phyloP scores from a whole-genome alignment of 2,113 vertebrate species.

The Bufo gargarizans region DNA sequence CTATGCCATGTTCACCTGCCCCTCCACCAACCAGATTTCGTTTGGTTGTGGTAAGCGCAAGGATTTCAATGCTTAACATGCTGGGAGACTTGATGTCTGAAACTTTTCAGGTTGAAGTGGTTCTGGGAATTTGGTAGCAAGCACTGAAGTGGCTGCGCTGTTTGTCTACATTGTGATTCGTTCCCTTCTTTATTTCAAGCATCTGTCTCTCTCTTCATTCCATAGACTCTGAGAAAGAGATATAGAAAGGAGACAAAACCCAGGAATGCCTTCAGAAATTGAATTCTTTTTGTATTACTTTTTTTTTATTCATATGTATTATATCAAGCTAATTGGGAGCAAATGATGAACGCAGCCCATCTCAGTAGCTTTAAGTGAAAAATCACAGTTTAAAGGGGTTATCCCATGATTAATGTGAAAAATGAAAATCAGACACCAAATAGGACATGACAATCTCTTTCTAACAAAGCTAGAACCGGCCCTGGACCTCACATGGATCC shows the following conservation, averaged over 20 bases:
- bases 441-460: no score
- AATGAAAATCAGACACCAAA: no score
- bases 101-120: slow-evolving; percentile 43
- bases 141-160: slow-evolving; percentile 37
- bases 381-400: background rate
- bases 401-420: no score
- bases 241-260: background rate
- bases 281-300: background rate
- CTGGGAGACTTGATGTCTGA: slow-evolving; percentile 39
- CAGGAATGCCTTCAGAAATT: background rate
- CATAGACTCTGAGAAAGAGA: background rate
- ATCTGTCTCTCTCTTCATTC: slow-evolving; percentile 27
- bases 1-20: slow-evolving; percentile 3
- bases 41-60: background rate
- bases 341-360: background rate
- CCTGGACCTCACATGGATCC: no score
- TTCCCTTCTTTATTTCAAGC: slow-evolving; percentile 35
- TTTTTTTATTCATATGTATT: background rate
- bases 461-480: no score
- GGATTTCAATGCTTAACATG: slow-evolving; percentile 14
- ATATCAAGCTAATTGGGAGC: slow-evolving; percentile 10
- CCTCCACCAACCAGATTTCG: background rate
- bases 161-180: slow-evolving; percentile 50
- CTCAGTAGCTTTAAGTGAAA: background rate
- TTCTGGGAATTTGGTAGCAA: slow-evolving; percentile 45